Evolutionary conservation across 2,113 vertebrate species (phyloP).

Genomic region (Podilymbus podiceps): DNA sequence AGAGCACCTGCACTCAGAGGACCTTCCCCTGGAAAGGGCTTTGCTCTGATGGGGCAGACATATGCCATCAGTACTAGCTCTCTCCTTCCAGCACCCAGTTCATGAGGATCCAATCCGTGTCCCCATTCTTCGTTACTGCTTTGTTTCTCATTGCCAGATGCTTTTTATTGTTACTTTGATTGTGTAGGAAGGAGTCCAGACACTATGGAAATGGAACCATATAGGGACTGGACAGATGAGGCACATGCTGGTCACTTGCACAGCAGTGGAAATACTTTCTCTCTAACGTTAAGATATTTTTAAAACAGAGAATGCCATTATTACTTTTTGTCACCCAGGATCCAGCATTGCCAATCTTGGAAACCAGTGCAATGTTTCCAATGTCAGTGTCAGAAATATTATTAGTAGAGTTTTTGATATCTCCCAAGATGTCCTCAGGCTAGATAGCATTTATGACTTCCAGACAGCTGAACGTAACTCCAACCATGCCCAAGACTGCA

Average conservation of each 20-base stretch:
- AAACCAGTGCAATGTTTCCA: neutral
- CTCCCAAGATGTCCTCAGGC: neutral
- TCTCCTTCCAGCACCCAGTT: neutral
- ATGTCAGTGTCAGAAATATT: neutral
- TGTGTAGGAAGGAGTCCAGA: conserved; percentile 30
- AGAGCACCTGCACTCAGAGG: neutral
- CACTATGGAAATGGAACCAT: conserved; percentile 36
- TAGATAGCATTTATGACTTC: neutral
- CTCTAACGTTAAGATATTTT: conserved; percentile 56
- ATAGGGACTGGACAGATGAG: conserved; percentile 27
- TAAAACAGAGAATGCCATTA: conserved; percentile 25
- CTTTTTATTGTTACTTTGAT: neutral
- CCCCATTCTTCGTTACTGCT: neutral
- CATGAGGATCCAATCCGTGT: neutral
- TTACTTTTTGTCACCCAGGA: conserved; percentile 54
- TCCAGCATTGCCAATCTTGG: conserved; percentile 51
- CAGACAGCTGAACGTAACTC: neutral
- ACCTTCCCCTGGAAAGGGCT: neutral
- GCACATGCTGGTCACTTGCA: conserved; percentile 22
- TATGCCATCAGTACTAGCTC: neutral
- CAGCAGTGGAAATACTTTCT: conserved; percentile 59
- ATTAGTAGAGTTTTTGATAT: neutral
- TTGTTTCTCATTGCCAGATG: neutral
- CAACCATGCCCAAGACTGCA: neutral
- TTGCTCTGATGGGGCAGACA: neutral